Base-by-base conservation (phyloP, 2,113 vertebrate species). In the Larimichthys polyactis region DNA sequence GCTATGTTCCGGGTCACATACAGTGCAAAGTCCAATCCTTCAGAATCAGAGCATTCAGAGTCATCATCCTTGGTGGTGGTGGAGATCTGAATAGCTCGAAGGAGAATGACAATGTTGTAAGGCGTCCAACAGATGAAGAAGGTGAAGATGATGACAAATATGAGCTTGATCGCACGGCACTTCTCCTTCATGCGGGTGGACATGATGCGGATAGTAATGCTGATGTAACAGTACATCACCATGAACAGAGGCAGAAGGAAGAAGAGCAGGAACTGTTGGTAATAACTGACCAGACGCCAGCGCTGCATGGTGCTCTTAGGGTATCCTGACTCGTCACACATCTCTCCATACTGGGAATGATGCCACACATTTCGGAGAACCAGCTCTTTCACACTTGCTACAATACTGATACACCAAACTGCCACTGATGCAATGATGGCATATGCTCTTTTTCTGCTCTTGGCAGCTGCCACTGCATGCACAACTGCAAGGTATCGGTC, bases 401-500 rank as follows among this genome's bases (percentile, higher is more conserved):
- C 32, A 1, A 96, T 5, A 51, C 95, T 96, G 32, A 95, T 0
- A 11, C 65, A 65, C 96, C 96, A 96, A 72, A 95, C 88, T 0
- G 9, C 19, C 0, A 52, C 57, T 0, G 94, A 94, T 0, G 90
- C 84, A 1, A 22, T 0, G 0, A 93, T 27, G 16, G 95, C 95
- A 0, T 95, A 96, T 0, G 15, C 0, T 27, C n/a, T 89, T 27
- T 90, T 93, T 22, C 94, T 83, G 64, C 78, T 92, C 62, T 82
- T 91, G 48, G 89, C 83, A 2, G 95, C 91, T 1, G 90, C 60
- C 74, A 95, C 81, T 0, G 95, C 93, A 2, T 96, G 94, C 24
- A 96, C 95, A 74, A 96, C 95, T 0, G 91, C 94, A 0, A 96
- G 92, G 84, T 96, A 96, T 17, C 95, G 90, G 83, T 96, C 95